phyloP scores from a whole-genome alignment of 2,888 invertebrate genomes.

The Chrysodeixis includens region DNA sequence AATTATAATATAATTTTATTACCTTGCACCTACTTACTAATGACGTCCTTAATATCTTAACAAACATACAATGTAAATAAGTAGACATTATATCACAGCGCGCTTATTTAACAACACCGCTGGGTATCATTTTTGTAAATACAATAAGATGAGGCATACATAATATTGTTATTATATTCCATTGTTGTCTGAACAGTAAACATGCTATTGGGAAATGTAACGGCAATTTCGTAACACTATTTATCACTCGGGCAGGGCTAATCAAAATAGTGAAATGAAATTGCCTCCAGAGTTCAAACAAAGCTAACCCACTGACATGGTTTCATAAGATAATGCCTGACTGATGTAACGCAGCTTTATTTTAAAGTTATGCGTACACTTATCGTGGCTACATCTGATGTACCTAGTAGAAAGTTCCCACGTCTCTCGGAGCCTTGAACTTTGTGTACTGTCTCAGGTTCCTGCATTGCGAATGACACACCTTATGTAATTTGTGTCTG shows the following conservation, averaged over 20 bases:
- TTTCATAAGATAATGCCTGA: constrained; percentile 58
- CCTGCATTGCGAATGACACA: constrained; percentile 56
- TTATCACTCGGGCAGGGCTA: constrained; percentile 17
- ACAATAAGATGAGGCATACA: background rate
- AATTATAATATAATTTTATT: constrained; percentile 57
- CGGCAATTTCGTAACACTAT: constrained; percentile 23
- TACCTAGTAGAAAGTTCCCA: constrained; percentile 65
- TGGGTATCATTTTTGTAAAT: background rate
- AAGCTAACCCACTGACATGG: constrained; percentile 64
- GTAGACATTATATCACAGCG: too few species aligned
- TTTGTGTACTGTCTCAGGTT: constrained; percentile 39
- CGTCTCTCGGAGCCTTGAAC: constrained; percentile 66
- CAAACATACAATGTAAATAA: too few species aligned
- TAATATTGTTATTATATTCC: too few species aligned
- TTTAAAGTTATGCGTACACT: constrained; percentile 30
- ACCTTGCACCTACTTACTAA: too few species aligned
- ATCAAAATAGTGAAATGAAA: constrained; percentile 35
- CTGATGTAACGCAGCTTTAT: constrained; percentile 57
- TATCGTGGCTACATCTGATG: constrained; percentile 31
- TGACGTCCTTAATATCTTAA: too few species aligned
- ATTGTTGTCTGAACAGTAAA: background rate
- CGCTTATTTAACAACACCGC: background rate
- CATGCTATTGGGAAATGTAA: constrained; percentile 16
- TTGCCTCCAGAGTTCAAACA: constrained; percentile 50
- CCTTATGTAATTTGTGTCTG: constrained; percentile 51